A percentile compares a stretch with the other conserved stretches of the same genome.
phyloP scores from a whole-genome alignment of 2,113 vertebrate species.

The Zootoca vivipara region DNA sequence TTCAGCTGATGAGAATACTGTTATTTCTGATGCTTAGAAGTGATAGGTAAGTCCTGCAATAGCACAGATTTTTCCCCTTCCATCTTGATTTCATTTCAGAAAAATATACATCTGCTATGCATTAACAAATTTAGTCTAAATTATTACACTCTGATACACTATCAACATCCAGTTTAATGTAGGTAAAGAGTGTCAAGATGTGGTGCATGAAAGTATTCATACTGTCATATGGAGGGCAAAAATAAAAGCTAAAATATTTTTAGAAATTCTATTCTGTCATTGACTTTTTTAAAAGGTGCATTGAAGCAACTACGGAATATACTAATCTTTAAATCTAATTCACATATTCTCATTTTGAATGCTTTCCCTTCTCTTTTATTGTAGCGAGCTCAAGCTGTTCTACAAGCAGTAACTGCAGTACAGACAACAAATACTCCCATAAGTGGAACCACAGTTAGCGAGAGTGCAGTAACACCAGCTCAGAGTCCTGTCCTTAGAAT shows the following conservation, averaged over 20 bases:
- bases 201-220: neutral
- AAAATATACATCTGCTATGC: neutral
- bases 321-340: constrained; percentile 1
- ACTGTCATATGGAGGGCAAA: neutral
- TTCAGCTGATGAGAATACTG: neutral
- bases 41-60: neutral
- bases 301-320: constrained; percentile 22
- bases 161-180: neutral
- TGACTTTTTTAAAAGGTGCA: constrained; percentile 2
- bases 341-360: neutral
- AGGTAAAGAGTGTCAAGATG: neutral
- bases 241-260: neutral
- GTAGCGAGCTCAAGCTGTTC: constrained; percentile 89
- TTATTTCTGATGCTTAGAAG: neutral
- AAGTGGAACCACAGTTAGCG: constrained; percentile 86
- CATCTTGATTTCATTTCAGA: neutral
- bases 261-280: constrained; percentile 13
- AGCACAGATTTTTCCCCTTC: neutral
- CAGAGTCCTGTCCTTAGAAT: constrained; percentile 96
- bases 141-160: neutral
- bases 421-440: constrained; percentile 89
- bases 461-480: constrained; percentile 87
- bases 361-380: constrained; percentile 17
- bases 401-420: constrained; percentile 89
- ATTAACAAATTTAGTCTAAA: neutral